A percentile compares a stretch with the other conserved stretches of the same genome.
Conservation (phyloP, 1,140 invertebrate species). For the Neodiprion virginianus region DNA sequence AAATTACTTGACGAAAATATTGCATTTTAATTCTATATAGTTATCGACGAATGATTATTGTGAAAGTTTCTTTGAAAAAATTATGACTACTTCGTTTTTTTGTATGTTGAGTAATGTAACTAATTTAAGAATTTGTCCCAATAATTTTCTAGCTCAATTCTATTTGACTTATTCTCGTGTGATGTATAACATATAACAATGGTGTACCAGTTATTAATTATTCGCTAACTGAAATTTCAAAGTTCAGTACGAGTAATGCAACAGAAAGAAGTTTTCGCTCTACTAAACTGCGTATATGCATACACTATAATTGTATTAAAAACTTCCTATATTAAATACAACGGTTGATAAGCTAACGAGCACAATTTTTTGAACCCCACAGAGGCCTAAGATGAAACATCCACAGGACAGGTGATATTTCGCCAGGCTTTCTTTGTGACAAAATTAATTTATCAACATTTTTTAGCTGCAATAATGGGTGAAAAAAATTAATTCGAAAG, state of each 20-base stretch:
- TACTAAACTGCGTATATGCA: neutral
- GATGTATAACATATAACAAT: too few species aligned
- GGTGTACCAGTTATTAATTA: too few species aligned
- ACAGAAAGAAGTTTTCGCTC: too few species aligned
- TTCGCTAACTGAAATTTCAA: too few species aligned
- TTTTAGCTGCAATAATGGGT: too few species aligned
- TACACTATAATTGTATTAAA: neutral
- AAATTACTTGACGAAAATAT: neutral
- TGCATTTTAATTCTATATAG: neutral
- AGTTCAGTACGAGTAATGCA: too few species aligned
- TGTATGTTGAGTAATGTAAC: too few species aligned
- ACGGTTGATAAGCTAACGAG: neutral
- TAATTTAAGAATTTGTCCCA: neutral
- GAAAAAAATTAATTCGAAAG: too few species aligned
- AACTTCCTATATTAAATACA: neutral
- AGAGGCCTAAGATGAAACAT: slow-evolving; percentile 9
- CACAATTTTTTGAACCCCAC: neutral
- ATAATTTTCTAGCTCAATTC: too few species aligned
- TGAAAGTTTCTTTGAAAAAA: neutral
- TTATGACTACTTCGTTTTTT: neutral
- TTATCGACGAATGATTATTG: neutral
- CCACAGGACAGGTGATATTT: slow-evolving; percentile 3
- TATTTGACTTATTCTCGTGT: too few species aligned
- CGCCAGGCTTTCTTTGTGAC: neutral
- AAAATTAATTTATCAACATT: neutral